Conservation (phyloP, 2,888 invertebrate genomes). For the Diaphora mendica region DNA sequence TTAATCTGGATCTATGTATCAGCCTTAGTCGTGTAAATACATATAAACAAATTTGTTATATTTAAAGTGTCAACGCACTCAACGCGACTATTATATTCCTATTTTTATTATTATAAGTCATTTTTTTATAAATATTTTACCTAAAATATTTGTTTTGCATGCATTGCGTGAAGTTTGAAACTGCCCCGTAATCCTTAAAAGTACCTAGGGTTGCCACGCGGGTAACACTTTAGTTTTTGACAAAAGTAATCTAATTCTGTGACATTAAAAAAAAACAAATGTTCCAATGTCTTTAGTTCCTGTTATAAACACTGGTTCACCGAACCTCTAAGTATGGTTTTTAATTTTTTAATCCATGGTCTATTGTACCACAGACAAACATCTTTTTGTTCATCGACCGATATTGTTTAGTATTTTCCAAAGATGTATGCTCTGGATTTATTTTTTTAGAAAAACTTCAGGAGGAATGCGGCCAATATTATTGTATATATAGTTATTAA, state of each 20-base stretch:
- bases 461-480: constrained; percentile 60
- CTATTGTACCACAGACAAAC: constrained; percentile 25
- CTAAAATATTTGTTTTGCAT: neutral
- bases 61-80: neutral
- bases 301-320: constrained; percentile 11
- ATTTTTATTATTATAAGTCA: neutral
- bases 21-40: neutral
- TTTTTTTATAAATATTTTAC: neutral
- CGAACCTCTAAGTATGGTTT: constrained; percentile 19
- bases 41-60: neutral
- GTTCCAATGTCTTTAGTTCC: constrained; percentile 3
- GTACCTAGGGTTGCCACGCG: neutral
- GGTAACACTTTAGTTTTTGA: neutral
- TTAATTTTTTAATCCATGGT: constrained; percentile 32
- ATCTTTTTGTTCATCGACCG: constrained; percentile 37
- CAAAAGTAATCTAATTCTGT: neutral
- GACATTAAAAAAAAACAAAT: neutral
- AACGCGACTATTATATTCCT: neutral
- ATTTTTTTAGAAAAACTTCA: constrained; percentile 66
- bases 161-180: neutral
- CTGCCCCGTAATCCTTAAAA: neutral
- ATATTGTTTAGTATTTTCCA: constrained; percentile 61
- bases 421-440: constrained; percentile 72
- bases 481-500: constrained; percentile 70
- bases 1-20: too few species aligned